Evolutionary conservation across 2,888 invertebrate genomes (phyloP), one percentile per base, ranked within the genome.

Genomic region (Trissoscelio sp.): DNA sequence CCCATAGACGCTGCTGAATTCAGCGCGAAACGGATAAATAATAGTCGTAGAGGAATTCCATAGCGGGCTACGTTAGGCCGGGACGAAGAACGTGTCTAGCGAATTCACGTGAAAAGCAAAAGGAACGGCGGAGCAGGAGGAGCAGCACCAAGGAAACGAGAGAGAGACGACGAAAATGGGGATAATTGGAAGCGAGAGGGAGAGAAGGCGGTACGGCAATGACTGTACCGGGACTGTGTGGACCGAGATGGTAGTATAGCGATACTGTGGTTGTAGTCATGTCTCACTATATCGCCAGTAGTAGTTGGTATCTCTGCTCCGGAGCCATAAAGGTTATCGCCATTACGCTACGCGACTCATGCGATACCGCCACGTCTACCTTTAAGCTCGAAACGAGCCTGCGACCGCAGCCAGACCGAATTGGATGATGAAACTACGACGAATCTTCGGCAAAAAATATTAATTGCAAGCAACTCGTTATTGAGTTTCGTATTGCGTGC

Each of bases 271-370:
- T 72, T 78, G 73, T 58, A 73, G 82, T 72, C 67, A 69, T 51
- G 78, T 74, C 62, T 62, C 66, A 51, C 51, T 79, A 67, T 79
- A 79, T 79, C 53, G 58, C 72, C 18, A 42, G 72, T 57, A 60
- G 73, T 81, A 83, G 83, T 86, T 85, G 84, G 83, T 88, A 88
- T 88, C 89, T 87, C 85, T 85, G 84, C 79, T 83, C 79, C 83
- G 67, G 83, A 84, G 87, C 86, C 86, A 86, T 87, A 88, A 88
- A 88, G 89, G 89, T 89, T 89, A 89, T 89, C 89, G 86, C 86
- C 85, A 85, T 88, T 88, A 88, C 88, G 84, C 86, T 84, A 85
- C 86, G 85, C 84, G 85, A 86, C 81, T 83, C 83, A 80, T 78
- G 64, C 82, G 85, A 86, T 86, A 86, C 83, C 75, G 55, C 58